Base-by-base conservation (phyloP, 2,113 vertebrate genomes). In the Chaetorhynchus papuensis region DNA sequence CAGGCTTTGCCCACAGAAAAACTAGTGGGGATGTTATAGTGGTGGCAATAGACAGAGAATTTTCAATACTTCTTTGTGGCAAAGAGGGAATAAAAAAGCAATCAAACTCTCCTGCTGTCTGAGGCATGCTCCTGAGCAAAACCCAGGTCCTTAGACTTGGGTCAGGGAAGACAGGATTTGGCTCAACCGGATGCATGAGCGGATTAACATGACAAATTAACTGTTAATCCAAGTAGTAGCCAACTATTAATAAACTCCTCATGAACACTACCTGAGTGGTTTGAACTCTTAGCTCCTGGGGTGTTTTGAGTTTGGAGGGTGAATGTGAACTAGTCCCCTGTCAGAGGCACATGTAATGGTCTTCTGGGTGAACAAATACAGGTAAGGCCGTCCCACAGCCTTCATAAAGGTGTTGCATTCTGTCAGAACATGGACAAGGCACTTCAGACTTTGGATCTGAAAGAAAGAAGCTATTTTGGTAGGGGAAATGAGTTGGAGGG, bases 141-240 rank as follows among this genome's bases (percentile, higher is more conserved):
- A 41, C 74, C 21, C 78, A 72, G 66, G 11, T 87, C 37, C 50
- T 85, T 71, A 60, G 41, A 15, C 18, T 81, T 66, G 35, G 27
- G 45, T 84, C 37, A 64, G 11, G 61, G 89, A 91, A 87, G 74
- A 71, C 74, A 79, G 78, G 78, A 94, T 95, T 95, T 95, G 45
- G 53, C 63, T 92, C 59, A 89, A 84, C 44, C 93, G 77, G 87
- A 91, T 76, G 37, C 72, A 81, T 82, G 87, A 93, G 53, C 61
- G 63, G 83, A 87, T 94, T 93, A 96, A 85, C 81, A 94, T 85
- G 89, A 90, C 77, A 96, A 96, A 96, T 95, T 95, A 95, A 91
- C 86, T 91, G 83, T 83, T 96, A 95, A 94, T 96, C 94, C 89
- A 12, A 77, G 78, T 90, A 95, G 87, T 64, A 84, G 87, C 61